phyloP scores from a whole-genome alignment of 2,888 invertebrate genomes.

The Caenorhabditis wallacei region DNA sequence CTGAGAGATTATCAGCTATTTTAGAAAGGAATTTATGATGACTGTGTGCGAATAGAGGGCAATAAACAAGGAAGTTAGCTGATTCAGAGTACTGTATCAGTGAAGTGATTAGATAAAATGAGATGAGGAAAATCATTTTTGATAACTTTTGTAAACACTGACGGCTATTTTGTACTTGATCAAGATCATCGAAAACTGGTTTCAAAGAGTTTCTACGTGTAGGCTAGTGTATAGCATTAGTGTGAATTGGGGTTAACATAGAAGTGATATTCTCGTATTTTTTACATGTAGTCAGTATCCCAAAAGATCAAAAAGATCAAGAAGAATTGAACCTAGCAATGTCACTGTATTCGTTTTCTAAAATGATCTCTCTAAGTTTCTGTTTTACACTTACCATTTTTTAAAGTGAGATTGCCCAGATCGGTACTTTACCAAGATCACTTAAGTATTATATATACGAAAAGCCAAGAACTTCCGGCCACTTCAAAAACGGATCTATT shows the following conservation, averaged over 20 bases:
- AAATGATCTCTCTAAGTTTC: too few relatives aligned
- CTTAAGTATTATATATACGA: too few relatives aligned
- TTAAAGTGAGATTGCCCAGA: too few relatives aligned
- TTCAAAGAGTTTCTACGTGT: not conserved
- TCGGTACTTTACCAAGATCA: too few relatives aligned
- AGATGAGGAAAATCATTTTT: not conserved
- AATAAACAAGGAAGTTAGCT: constrained; percentile 19
- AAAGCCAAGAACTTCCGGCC: too few relatives aligned
- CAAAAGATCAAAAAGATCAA: too few relatives aligned
- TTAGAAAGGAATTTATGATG: constrained; percentile 51
- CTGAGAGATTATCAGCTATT: constrained; percentile 45
- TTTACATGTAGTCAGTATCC: too few relatives aligned
- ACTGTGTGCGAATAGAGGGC: constrained; percentile 52
- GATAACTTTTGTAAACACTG: not conserved
- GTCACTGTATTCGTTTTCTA: too few relatives aligned
- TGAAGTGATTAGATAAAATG: not conserved
- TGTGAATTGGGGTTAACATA: not conserved
- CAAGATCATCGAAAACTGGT: not conserved
- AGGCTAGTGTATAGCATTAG: not conserved
- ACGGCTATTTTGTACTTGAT: not conserved
- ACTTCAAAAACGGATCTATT: too few relatives aligned
- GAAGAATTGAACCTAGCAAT: too few relatives aligned
- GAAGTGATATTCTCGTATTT: too few relatives aligned
- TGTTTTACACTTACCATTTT: too few relatives aligned
- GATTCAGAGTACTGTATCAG: not conserved